phyloP scores from a whole-genome alignment of 2,113 vertebrate species.

The Pithys albifrons region DNA sequence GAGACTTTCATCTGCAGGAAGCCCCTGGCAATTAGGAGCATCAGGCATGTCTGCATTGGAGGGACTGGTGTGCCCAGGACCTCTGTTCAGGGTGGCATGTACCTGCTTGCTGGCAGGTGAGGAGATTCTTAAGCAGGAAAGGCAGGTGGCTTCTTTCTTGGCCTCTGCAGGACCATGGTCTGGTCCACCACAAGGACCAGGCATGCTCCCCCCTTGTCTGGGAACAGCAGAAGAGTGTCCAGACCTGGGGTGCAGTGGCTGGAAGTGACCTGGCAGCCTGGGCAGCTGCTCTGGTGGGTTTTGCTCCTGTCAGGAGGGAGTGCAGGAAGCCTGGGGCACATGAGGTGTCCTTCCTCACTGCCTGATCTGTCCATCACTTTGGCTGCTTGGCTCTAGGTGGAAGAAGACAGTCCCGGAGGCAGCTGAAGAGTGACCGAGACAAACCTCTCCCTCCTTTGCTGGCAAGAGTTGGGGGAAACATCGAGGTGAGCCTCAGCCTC shows the following conservation, averaged over 20 bases:
- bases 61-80: background rate
- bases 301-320: accelerated
- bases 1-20: background rate
- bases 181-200: background rate
- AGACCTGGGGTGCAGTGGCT: background rate
- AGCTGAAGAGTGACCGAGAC: slow-evolving; percentile 93
- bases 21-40: background rate
- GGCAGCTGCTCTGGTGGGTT: background rate
- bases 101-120: background rate
- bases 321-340: background rate
- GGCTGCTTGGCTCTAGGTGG: slow-evolving; percentile 77
- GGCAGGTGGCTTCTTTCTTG: background rate
- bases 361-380: background rate
- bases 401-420: slow-evolving; percentile 91
- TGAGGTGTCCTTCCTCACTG: background rate
- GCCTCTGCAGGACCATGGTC: background rate
- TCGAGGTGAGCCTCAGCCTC: slow-evolving; percentile 81
- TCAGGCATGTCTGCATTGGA: background rate
- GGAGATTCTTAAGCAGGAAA: background rate
- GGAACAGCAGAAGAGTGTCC: background rate
- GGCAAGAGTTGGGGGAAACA: slow-evolving; percentile 94
- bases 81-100: accelerated
- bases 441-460: slow-evolving; percentile 94
- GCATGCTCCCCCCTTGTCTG: background rate
- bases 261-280: background rate